phyloP scores from a whole-genome alignment of 2,888 invertebrate genomes.

The Prionchulus punctatus region DNA sequence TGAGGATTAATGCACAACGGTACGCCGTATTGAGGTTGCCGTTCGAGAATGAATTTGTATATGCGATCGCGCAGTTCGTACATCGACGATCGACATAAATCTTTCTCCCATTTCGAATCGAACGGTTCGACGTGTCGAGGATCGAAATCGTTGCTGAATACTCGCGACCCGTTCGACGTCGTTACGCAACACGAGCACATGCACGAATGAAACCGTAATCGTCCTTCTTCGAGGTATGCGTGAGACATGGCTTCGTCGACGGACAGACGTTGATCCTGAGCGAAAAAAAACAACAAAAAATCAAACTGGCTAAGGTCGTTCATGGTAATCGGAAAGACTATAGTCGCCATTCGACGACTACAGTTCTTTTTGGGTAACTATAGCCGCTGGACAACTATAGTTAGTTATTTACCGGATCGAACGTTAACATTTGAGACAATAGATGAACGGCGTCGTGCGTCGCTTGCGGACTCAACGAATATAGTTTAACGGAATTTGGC shows the following conservation, averaged over 20 bases:
- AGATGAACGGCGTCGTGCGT: constrained; percentile 96
- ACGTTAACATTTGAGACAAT: constrained; percentile 87
- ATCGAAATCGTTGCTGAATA: constrained; percentile 46
- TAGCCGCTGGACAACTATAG: background rate
- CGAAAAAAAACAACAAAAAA: background rate
- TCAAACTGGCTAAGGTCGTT: background rate
- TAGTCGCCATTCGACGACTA: background rate
- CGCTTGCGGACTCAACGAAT: constrained; percentile 76
- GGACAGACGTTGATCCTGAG: constrained; percentile 49
- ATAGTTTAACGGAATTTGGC: constrained; percentile 47
- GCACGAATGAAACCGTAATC: constrained; percentile 95
- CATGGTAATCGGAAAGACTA: background rate
- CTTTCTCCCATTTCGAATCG: constrained; percentile 90
- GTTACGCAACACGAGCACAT: constrained; percentile 87
- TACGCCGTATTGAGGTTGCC: constrained; percentile 74
- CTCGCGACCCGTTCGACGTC: background rate
- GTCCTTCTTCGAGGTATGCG: constrained; percentile 91
- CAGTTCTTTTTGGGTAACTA: background rate
- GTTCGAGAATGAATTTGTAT: constrained; percentile 95
- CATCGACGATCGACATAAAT: constrained; percentile 47
- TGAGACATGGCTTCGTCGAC: constrained; percentile 88
- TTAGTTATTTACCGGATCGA: constrained; percentile 66
- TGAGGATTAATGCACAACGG: constrained; percentile 99
- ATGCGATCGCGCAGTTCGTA: constrained; percentile 61
- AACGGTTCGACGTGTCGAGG: constrained; percentile 75